phyloP scores from a whole-genome alignment of 2,888 invertebrate genomes.

The Galeruca laticollis region DNA sequence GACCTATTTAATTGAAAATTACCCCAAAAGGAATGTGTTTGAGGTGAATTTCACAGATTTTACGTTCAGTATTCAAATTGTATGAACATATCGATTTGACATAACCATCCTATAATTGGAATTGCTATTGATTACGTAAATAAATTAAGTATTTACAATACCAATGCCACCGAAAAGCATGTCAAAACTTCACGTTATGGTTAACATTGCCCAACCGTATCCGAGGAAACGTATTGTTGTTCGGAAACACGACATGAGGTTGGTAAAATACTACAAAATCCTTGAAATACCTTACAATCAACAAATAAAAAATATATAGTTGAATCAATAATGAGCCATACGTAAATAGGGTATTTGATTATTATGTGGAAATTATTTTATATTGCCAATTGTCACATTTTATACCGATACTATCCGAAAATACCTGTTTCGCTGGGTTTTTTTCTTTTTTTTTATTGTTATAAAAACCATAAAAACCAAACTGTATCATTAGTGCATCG shows the following conservation, averaged over 20 bases:
- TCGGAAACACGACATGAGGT: neutral
- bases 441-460: too few relatives aligned
- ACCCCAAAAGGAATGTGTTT: too few relatives aligned
- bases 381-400: too few relatives aligned
- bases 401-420: too few relatives aligned
- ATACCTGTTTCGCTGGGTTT: too few relatives aligned
- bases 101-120: conserved; percentile 1
- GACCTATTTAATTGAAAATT: too few relatives aligned
- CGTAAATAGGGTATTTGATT: too few relatives aligned
- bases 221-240: neutral
- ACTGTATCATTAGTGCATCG: too few relatives aligned
- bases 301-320: neutral
- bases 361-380: too few relatives aligned
- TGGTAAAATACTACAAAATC: neutral
- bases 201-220: neutral
- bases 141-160: conserved; percentile 7
- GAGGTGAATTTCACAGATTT: too few relatives aligned
- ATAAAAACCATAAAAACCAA: too few relatives aligned
- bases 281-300: neutral
- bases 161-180: neutral
- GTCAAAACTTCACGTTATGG: conserved; percentile 1
- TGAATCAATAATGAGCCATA: too few relatives aligned
- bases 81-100: neutral
- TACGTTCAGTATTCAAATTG: neutral
- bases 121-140: neutral